Evolutionary conservation across 2,797 vertebrate genomes (phyloP).

Genomic region (Aldrovandia affinis): DNA sequence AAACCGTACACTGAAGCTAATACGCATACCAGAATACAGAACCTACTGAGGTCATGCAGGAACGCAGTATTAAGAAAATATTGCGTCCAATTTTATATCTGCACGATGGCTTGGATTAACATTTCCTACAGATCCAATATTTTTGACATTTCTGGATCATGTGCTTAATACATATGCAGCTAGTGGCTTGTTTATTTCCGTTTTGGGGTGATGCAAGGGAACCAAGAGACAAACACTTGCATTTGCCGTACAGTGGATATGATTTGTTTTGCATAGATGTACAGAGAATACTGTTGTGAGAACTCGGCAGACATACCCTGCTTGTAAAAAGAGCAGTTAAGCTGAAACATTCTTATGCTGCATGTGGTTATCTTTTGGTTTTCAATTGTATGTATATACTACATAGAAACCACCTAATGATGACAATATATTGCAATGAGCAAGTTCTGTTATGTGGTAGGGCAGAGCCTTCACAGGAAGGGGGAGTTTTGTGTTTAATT

Average conservation of each 20-base stretch:
- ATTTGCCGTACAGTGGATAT: slow-evolving; percentile 27
- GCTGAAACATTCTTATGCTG: neutral
- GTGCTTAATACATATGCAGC: slow-evolving; percentile 51
- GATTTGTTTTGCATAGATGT: neutral
- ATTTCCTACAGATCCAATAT: slow-evolving; percentile 34
- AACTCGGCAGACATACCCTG: too few species aligned
- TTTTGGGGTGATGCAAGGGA: slow-evolving; percentile 8
- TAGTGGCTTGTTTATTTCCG: slow-evolving; percentile 34
- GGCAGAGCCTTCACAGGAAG: slow-evolving; percentile 37
- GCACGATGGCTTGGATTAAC: neutral
- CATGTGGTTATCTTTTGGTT: neutral
- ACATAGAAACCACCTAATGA: neutral
- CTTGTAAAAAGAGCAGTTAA: slow-evolving; percentile 7
- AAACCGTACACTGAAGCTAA: neutral
- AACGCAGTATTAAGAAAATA: neutral
- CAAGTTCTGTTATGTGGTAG: slow-evolving; percentile 27
- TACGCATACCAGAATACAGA: neutral
- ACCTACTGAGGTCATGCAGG: neutral
- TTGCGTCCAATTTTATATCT: neutral
- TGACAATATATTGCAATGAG: neutral
- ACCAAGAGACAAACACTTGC: neutral
- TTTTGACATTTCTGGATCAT: slow-evolving; percentile 33
- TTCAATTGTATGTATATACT: neutral
- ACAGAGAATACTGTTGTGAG: slow-evolving; percentile 9
- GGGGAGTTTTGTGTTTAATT: neutral